phyloP scores from a whole-genome alignment of 2,888 invertebrate species.

The Stegophylla sp. region DNA sequence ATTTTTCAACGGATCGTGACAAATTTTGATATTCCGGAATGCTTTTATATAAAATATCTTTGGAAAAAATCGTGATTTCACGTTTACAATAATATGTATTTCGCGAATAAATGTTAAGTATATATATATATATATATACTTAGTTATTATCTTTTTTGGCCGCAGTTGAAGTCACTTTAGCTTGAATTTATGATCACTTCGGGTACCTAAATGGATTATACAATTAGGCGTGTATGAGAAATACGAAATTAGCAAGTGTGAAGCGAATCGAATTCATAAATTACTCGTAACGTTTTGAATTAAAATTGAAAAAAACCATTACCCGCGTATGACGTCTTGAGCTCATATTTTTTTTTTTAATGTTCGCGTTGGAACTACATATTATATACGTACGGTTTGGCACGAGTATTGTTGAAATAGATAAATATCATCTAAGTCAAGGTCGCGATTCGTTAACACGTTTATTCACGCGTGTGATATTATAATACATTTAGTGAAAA shows the following conservation, averaged over 20 bases:
- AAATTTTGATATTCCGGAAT: too few relatives aligned
- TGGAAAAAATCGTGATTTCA: too few relatives aligned
- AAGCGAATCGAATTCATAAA: neutral
- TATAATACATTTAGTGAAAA: too few relatives aligned
- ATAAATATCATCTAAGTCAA: slow-evolving; percentile 50
- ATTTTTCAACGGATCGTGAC: too few relatives aligned
- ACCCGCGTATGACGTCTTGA: neutral
- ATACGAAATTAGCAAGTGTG: neutral
- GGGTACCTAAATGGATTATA: too few relatives aligned
- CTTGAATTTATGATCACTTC: neutral
- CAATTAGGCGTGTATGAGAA: neutral
- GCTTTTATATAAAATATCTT: too few relatives aligned
- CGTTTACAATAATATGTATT: too few relatives aligned
- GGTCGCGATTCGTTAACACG: slow-evolving; percentile 50
- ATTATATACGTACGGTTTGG: slow-evolving; percentile 16
- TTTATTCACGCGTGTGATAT: slow-evolving; percentile 29
- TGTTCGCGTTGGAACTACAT: neutral
- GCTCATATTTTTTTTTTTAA: neutral
- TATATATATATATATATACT: too few relatives aligned
- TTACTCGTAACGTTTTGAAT: neutral
- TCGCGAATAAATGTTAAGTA: too few relatives aligned
- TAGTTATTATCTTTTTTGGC: neutral
- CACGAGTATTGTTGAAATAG: slow-evolving; percentile 27
- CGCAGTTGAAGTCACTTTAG: neutral
- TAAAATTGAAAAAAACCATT: neutral